phyloP scores from a whole-genome alignment of 1,140 invertebrate genomes.

The Archegozetes longisetosus region DNA sequence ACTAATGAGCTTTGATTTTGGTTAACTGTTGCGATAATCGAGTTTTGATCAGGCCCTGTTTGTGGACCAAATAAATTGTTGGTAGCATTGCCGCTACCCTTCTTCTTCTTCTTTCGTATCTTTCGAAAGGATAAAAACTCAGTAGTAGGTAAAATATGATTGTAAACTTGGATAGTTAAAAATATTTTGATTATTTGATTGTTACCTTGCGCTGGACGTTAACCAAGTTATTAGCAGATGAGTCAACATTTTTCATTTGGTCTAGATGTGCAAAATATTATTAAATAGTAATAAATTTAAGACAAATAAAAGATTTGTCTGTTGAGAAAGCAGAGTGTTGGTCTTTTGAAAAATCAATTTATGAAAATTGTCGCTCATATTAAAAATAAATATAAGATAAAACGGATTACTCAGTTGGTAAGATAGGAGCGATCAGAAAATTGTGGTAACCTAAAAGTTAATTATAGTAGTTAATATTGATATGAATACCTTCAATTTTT shows the following conservation, averaged over 20 bases:
- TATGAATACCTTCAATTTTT: background rate
- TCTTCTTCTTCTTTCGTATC: background rate
- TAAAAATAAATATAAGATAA: background rate
- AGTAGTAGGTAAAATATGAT: background rate
- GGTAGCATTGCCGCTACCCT: background rate
- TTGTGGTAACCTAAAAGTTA: too few species aligned
- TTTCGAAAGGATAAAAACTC: background rate
- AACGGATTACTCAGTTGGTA: background rate
- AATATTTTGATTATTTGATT: background rate
- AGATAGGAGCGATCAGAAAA: too few species aligned
- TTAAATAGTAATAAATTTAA: background rate
- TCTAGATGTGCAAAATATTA: background rate
- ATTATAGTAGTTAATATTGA: background rate
- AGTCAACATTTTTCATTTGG: background rate
- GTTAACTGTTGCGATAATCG: background rate
- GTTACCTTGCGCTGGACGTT: background rate
- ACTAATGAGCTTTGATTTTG: background rate
- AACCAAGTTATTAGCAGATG: background rate
- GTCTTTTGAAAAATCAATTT: background rate
- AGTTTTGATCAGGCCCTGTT: background rate
- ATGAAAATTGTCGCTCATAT: background rate
- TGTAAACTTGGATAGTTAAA: background rate
- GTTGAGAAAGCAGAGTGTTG: background rate
- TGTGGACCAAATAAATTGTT: background rate
- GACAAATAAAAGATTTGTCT: background rate